phyloP scores from a whole-genome alignment of 1,140 invertebrate species.

The Drosophila watanabei region DNA sequence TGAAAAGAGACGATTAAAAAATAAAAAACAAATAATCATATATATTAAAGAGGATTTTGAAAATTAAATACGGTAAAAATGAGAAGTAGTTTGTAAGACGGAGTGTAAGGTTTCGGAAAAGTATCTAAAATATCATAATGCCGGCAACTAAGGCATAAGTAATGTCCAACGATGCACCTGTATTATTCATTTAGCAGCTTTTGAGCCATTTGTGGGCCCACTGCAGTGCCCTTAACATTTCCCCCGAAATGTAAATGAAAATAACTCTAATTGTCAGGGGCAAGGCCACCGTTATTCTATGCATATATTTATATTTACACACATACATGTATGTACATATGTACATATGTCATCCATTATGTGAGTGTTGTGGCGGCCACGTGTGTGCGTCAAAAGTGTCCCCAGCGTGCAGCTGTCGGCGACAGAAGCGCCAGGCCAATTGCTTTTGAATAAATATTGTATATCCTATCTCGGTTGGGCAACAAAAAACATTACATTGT shows the following conservation, averaged over 20 bases:
- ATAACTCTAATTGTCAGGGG: constrained; percentile 75
- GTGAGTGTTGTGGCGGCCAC: constrained; percentile 32
- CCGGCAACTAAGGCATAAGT: not conserved
- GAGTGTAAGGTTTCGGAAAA: not conserved
- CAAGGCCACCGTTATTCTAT: constrained; percentile 60
- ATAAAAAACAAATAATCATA: too few relatives aligned
- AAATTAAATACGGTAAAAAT: not conserved
- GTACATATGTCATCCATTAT: constrained; percentile 5
- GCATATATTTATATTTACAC: constrained; percentile 11
- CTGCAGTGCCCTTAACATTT: constrained; percentile 37
- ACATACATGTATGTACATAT: not conserved
- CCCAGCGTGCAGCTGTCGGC: constrained; percentile 65
- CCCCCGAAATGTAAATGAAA: constrained; percentile 56
- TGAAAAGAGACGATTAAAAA: too few relatives aligned
- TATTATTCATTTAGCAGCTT: constrained; percentile 5
- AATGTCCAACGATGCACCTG: not conserved
- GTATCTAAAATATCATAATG: not conserved
- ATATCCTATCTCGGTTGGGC: constrained; percentile 35
- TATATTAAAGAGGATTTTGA: too few relatives aligned
- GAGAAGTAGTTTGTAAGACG: too few relatives aligned
- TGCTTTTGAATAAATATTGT: constrained; percentile 66
- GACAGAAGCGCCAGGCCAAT: constrained; percentile 59
- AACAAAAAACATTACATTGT: constrained; percentile 38
- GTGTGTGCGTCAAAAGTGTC: constrained; percentile 65
- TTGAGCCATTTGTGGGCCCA: not conserved